These are phyloP conservation scores for Caerostris extrusa DNA, from an alignment of 1,140 invertebrate species.

Conservation along the genomic window DNA sequence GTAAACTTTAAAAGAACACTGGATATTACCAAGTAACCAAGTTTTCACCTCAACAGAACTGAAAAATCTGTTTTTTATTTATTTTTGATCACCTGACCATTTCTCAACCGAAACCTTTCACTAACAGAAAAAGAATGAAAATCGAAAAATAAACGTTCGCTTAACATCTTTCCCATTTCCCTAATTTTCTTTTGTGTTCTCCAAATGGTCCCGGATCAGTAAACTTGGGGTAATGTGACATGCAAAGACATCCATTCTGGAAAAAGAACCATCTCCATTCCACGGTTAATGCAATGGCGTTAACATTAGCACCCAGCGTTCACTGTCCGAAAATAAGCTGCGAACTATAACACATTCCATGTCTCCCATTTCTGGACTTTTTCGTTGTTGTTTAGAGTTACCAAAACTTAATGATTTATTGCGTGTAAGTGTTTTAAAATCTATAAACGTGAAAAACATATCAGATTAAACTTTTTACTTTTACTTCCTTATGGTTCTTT, in stretches of 20 bases:
- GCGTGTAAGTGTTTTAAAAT: background rate
- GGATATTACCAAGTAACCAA: too few species aligned
- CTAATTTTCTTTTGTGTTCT: conserved; percentile 66
- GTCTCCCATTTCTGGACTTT: background rate
- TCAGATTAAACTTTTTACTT: background rate
- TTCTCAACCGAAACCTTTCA: background rate
- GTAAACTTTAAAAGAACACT: too few species aligned
- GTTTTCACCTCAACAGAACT: too few species aligned
- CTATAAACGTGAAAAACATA: background rate
- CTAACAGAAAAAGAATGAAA: conserved; percentile 22
- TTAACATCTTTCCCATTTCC: conserved; percentile 38
- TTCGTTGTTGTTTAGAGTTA: background rate
- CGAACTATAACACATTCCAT: background rate
- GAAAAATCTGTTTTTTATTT: too few species aligned
- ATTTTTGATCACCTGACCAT: background rate
- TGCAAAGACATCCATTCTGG: conserved; percentile 11
- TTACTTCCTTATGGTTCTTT: background rate
- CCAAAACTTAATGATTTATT: background rate
- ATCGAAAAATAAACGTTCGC: conserved; percentile 61
- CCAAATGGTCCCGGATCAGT: conserved; percentile 57
- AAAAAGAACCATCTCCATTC: conserved; percentile 33
- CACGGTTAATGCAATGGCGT: background rate
- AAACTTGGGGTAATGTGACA: conserved; percentile 60
- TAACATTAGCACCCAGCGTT: conserved; percentile 1
- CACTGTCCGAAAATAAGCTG: background rate